Conservation (phyloP, 2,113 vertebrate genomes). For the Setophaga petechia region DNA sequence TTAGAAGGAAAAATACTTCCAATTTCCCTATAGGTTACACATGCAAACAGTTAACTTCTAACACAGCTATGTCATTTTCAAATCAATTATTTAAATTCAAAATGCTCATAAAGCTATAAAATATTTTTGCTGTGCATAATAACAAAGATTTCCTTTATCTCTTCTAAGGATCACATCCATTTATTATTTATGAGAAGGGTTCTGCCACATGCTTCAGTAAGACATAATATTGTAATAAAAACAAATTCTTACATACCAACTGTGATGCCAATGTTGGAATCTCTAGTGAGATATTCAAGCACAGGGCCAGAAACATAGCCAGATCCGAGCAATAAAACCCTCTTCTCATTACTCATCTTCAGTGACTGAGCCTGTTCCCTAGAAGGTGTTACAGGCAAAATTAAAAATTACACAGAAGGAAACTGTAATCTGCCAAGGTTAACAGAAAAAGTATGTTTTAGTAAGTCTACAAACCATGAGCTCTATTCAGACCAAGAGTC, state of each 20-base stretch:
- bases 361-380: slow-evolving; percentile 84
- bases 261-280: slow-evolving; percentile 82
- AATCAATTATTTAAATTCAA: not conserved
- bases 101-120: not conserved
- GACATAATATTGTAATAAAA: not conserved
- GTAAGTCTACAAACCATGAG: not conserved
- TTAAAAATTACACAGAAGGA: not conserved
- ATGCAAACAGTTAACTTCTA: not conserved
- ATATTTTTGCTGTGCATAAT: not conserved
- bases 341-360: slow-evolving; percentile 83
- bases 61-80: not conserved
- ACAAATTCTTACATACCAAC: slow-evolving; percentile 80
- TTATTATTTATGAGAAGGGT: not conserved
- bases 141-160: not conserved
- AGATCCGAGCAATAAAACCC: slow-evolving; percentile 89
- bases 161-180: not conserved
- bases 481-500: not conserved
- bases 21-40: not conserved
- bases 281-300: slow-evolving; percentile 90
- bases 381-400: slow-evolving; percentile 18
- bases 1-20: not conserved
- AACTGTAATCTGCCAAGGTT: not conserved
- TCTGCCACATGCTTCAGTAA: not conserved
- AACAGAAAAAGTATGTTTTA: not conserved
- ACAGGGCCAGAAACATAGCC: slow-evolving; percentile 94